Conservation (phyloP, 1,140 invertebrate genomes). For the Drosophila erecta region DNA sequence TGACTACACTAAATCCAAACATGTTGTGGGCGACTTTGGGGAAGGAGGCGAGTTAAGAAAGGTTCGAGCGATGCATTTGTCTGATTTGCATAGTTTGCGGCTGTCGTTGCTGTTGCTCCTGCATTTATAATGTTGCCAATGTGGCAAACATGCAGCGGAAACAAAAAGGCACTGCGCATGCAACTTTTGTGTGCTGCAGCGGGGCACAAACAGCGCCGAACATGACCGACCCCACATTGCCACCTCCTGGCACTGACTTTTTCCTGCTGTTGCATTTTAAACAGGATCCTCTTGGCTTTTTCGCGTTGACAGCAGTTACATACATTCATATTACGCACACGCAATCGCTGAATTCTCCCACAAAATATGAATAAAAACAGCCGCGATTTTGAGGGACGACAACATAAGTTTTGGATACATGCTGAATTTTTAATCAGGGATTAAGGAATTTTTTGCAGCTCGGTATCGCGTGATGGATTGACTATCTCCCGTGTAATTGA, state of each 20-base stretch:
- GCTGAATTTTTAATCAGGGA: neutral
- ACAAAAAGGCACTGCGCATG: slow-evolving; percentile 53
- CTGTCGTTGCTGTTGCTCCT: slow-evolving; percentile 63
- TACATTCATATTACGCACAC: slow-evolving; percentile 56
- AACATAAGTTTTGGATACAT: neutral
- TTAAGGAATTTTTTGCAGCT: neutral
- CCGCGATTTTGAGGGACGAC: slow-evolving; percentile 6
- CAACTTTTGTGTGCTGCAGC: slow-evolving; percentile 49
- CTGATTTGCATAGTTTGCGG: slow-evolving; percentile 77
- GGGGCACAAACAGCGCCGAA: slow-evolving; percentile 42
- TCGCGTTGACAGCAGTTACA: slow-evolving; percentile 72
- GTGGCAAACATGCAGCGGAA: slow-evolving; percentile 36
- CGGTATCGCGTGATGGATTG: neutral
- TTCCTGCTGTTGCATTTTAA: slow-evolving; percentile 70
- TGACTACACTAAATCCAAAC: slow-evolving; percentile 16
- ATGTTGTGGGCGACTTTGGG: slow-evolving; percentile 25
- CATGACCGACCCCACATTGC: slow-evolving; percentile 4
- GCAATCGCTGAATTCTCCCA: slow-evolving; percentile 29
- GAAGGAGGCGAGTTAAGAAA: neutral
- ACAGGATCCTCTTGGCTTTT: slow-evolving; percentile 53
- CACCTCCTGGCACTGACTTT: slow-evolving; percentile 8
- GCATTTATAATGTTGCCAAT: slow-evolving; percentile 76
- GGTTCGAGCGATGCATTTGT: slow-evolving; percentile 49
- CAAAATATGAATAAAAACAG: slow-evolving; percentile 42
- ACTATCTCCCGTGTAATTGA: too few species aligned